phyloP scores from a whole-genome alignment of 2,888 invertebrate genomes.

The Zaprionus bogoriensis region DNA sequence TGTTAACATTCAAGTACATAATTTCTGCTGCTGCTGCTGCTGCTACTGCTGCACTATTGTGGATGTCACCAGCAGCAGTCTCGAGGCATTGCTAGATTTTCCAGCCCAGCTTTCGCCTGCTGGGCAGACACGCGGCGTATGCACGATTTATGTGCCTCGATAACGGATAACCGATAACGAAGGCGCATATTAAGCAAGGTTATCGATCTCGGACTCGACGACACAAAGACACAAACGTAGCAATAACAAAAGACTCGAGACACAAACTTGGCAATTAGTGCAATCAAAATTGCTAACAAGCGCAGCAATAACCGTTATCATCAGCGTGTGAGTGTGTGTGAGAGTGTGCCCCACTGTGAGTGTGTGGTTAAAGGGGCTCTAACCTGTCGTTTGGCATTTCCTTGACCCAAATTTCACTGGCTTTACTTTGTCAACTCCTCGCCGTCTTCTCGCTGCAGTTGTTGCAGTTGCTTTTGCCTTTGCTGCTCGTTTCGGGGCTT shows the following conservation, averaged over 20 bases:
- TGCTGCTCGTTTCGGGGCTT: conserved; percentile 34
- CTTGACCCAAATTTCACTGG: conserved; percentile 77
- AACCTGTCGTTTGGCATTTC: conserved; percentile 76
- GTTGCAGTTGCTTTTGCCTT: no score
- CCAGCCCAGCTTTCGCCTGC: conserved; percentile 41
- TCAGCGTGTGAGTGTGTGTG: neutral
- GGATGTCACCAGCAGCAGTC: conserved; percentile 31
- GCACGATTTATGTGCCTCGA: conserved; percentile 42
- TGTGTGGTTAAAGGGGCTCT: conserved; percentile 19
- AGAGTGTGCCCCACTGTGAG: conserved; percentile 7
- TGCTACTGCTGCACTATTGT: conserved; percentile 22
- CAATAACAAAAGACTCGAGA: conserved; percentile 45
- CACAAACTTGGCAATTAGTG: conserved; percentile 53
- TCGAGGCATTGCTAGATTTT: conserved; percentile 6
- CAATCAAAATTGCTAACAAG: conserved; percentile 53
- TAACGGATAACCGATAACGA: conserved; percentile 16
- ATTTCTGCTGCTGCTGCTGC: conserved; percentile 30
- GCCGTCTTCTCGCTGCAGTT: conserved; percentile 31
- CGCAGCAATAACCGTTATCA: conserved; percentile 54
- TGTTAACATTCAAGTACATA: conserved; percentile 39
- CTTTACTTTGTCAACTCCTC: conserved; percentile 48
- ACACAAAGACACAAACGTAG: conserved; percentile 40
- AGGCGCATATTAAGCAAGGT: conserved; percentile 41
- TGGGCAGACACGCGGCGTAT: conserved; percentile 26
- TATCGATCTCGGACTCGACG: conserved; percentile 46